Base-by-base conservation (phyloP, 1,140 invertebrate genomes). In the Euura saliciscinereae region DNA sequence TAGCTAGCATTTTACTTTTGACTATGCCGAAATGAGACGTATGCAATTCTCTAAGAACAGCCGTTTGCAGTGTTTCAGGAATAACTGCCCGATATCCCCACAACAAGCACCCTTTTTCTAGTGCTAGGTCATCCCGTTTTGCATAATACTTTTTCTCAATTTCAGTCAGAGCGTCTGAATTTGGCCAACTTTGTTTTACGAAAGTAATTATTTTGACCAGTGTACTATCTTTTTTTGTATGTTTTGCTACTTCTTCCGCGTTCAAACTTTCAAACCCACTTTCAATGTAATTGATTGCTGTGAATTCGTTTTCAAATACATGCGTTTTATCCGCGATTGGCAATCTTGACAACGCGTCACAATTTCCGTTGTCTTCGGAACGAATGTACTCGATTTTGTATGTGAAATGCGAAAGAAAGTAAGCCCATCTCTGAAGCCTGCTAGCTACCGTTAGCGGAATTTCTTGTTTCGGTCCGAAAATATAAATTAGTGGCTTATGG, bases 401-500 rank as follows among this genome's bases (percentile, higher is more conserved):
- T 69, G 80, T 69, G 74, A 80, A 85, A 6, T 75, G 77, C 4
- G 73, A 72, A 43, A 86, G 74, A 64, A 79, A 73, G 28, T 83
- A 71, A 13, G 80, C 79, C 75, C 80, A 86, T 51, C 79, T 75
- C 44, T 79, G 78, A 42, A 87, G 45, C 64, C 84, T 69, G 44
- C 66, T 75, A 64, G 79, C 74, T 10, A 78, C 74, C 68, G 80
- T 73, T 67, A 73, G 44, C 8, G 79, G 82, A 42, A 85, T 71
- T 6, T 71, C 77, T 65, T 77, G 73, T 45, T 81, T 74, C 67
- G 78, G 66, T 4, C 78, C 79, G 69, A 89, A 88, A 67, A 90
- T 81, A 7, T 78, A 73, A 28, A 81, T 71, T 10, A 91, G 73
- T 2, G 89, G 88, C 71, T 87, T 80, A 73, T 90, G 86, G 73